Evolutionary conservation across 2,888 invertebrate genomes (phyloP), one percentile per base, ranked within the genome.

Genomic region (Hypena proboscidalis): DNA sequence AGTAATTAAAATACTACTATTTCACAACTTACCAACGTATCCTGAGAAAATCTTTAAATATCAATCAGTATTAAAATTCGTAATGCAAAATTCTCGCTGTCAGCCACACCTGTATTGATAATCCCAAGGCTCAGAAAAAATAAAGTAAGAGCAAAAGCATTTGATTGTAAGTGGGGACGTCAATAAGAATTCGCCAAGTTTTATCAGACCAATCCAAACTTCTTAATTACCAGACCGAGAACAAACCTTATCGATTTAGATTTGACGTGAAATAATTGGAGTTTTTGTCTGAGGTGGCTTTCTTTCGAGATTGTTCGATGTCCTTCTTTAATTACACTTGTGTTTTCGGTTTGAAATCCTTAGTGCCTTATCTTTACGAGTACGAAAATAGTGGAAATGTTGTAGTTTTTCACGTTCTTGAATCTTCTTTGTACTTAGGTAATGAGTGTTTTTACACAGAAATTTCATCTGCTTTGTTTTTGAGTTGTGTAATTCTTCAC

Each of bases 201-300:
- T 70, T 71, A 69, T 73, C 73, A 58, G 47, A 46, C 56, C 71
- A 49, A 67, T 71, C 58, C 58, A 58, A 62, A 72, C 65, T 72
- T 71, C 52, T 45, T 68, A 70, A 72, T 70, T 70, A 70, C 65
- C 67, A 49, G 45, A 52, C 50, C 36, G 33, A 44, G 55, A 52
- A 61, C 62, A 57, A 54, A 49, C 57, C 49, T 61, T 65, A 67
- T 69, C 67, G 57, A 43, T 46, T 60, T 48, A 48, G 54, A 56
- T 55, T 60, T 64, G 61, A 65, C 57, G 57, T 59, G 55, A 56
- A 61, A 67, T 63, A 63, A 67, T 67, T 67, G 59, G 56, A 61
- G 46, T 59, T 67, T 63, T 51, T 54, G 49, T 39, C 46, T 34
- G 25, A 34, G 27, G 11, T 36, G 19, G 22, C n/a, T 34, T 38